Base-by-base conservation (phyloP, 1,140 invertebrate genomes). In the Brachystomella parvula region DNA sequence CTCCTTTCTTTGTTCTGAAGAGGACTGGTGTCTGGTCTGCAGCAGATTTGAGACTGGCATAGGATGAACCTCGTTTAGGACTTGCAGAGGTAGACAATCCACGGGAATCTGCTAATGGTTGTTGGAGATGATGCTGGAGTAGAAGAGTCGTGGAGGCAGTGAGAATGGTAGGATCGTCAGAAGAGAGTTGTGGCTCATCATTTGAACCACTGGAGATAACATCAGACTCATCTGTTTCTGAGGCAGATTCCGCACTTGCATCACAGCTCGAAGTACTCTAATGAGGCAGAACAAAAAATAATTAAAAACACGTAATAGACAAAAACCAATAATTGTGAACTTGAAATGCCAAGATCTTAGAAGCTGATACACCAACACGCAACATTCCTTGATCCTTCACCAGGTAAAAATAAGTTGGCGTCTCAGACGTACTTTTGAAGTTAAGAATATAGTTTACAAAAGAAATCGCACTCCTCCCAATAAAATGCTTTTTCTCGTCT, bases 221-320 rank as follows among this genome's bases (percentile, higher is more conserved):
- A 33, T 49, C 49, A 3, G 60, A 69, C 26, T 73, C 68, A 33
- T 63, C n/a, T n/a, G n/a, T 70, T 56, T 70, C 68, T 44, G 66
- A 66, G 17, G 68, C 65, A 15, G 71, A 73, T 64, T 73, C 71
- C 17, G 67, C 71, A 61, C 68, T 71, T 35, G 71, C 71, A 63
- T 73, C 71, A 67, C 71, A 73, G 47, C 68, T 70, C 24, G 68
- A 70, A n/a, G 68, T 65, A 47, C 61, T 72, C 71, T 72, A 31
- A 19, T 65, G 53, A 24, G n/a, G 47, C 39, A 9, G 2, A 64
- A n/a, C 17, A 39, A 63, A 63, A 47, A 28, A 47, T 9, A 47
- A 63, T 49, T 44, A 12, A 12, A 12, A 28, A 26, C 6, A 47
- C 24, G 32, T 47, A 47, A 47, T n/a, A 59, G 39, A 57, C 12